Base-by-base conservation (phyloP, 1,140 invertebrate genomes). In the Rhynchophorus ferrugineus region DNA sequence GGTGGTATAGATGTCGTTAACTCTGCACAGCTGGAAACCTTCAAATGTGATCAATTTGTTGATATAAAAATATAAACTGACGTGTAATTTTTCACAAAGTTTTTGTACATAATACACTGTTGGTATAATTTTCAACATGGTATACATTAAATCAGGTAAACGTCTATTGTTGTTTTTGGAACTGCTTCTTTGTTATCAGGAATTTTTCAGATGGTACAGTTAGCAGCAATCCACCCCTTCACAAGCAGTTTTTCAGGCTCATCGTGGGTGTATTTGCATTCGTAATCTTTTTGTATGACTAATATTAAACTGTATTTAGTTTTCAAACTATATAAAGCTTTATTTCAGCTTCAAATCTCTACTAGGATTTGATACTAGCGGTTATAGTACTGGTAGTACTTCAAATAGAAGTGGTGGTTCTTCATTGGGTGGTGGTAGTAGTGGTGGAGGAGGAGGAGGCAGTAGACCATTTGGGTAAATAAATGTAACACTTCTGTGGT, bases 231-330 rank as follows among this genome's bases (percentile, higher is more conserved):
- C 58, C 58, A 8, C 66, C 69, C 49, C 59, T 59, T 52, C 46
- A 69, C 7, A 55, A 59, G 19, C 45, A 55, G 19, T 29, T 70
- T 13, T 39, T 56, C 2, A 56, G 60, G 22, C 49, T 65, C 2
- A 63, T 70, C 49, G 65, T 67, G 59, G 67, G 69, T n/a, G 34
- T 59, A 11, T 44, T 70, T 33, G 39, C 54, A 16, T 68, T 69
- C 42, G 38, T 65, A 2, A 59, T 64, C 20, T 58, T 61, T 44
- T 70, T 70, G 69, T 70, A 61, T 66, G 67, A 64, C 19, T 34
- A 5, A 6, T 20, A 22, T 49, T 41, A 44, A 33, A 44, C 14
- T 24, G n/a, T 38, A 3, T 43, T 34, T 2, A 2, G 41, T 44
- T 21, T 48, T 37, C n/a, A n/a, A n/a, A n/a, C n/a, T n/a, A n/a